Evolutionary conservation across 2,113 vertebrate genomes (phyloP).

Genomic region (Todiramphus saurophagus): DNA sequence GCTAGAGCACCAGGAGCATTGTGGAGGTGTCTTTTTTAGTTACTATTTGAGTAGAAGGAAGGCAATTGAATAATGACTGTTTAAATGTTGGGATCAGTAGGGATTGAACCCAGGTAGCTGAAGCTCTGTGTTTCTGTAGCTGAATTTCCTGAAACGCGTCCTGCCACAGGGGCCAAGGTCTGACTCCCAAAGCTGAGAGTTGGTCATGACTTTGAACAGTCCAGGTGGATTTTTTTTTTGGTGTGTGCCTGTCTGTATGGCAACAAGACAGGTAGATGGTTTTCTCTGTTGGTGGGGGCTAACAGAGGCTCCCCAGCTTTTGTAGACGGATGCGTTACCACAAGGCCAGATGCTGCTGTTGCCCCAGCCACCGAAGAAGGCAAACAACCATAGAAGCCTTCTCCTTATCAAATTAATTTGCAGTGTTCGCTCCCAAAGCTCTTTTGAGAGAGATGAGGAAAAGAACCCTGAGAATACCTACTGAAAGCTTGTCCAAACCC

Average conservation of each 20-base stretch:
- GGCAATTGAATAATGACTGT: neutral
- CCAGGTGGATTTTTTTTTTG: neutral
- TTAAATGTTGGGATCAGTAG: neutral
- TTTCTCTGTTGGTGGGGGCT: neutral
- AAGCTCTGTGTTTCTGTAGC: neutral
- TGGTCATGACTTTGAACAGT: neutral
- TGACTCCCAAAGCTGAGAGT: neutral
- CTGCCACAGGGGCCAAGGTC: accelerated
- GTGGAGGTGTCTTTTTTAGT: neutral
- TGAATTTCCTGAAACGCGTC: neutral
- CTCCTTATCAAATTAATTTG: neutral
- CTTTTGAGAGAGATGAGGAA: neutral
- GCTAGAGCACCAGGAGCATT: neutral
- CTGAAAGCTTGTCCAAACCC: neutral
- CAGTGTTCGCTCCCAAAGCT: neutral
- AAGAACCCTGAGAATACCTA: neutral
- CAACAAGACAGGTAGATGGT: neutral
- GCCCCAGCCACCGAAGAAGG: neutral
- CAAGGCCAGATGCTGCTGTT: neutral
- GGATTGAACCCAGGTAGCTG: neutral
- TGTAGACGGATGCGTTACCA: neutral
- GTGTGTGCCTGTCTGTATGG: neutral
- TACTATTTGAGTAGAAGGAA: neutral
- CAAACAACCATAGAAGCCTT: neutral
- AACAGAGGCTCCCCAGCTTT: neutral